Evolutionary conservation across 2,797 vertebrate genomes (phyloP).

Genomic region (Rhinoraja longicauda): DNA sequence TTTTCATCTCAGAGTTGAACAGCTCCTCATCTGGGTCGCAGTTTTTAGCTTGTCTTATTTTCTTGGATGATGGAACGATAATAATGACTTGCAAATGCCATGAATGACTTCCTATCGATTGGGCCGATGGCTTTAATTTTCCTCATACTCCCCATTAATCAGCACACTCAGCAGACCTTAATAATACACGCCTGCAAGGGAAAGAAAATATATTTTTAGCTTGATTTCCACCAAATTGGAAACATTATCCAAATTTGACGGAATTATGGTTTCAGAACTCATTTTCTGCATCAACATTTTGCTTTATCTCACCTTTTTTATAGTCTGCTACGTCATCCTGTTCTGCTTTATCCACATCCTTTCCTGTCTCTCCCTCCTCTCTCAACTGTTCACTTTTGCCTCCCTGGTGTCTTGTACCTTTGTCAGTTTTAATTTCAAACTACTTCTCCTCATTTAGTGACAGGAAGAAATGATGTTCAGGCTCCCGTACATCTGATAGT

Average conservation of each 20-base stretch:
- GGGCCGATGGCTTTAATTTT: background rate
- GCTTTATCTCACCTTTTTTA: background rate
- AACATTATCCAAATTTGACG: conserved; percentile 7
- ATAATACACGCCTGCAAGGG: background rate
- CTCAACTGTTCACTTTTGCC: background rate
- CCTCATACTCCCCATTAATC: background rate
- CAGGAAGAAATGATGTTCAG: background rate
- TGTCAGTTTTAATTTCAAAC: background rate
- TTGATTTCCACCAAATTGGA: background rate
- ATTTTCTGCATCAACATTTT: background rate
- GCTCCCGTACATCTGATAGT: background rate
- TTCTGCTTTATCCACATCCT: background rate
- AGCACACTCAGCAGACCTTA: background rate
- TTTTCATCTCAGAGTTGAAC: too few species aligned
- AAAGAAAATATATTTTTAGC: background rate
- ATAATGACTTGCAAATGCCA: background rate
- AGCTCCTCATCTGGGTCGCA: too few species aligned
- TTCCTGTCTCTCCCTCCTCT: background rate
- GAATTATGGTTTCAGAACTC: background rate
- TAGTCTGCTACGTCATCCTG: background rate
- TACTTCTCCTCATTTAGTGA: background rate
- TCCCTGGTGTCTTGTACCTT: too few species aligned
- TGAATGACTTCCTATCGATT: background rate
- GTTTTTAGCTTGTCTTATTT: background rate
- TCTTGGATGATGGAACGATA: background rate